Evolutionary conservation across 2,113 vertebrate species (phyloP).

Genomic region (Muscicapa adusta): DNA sequence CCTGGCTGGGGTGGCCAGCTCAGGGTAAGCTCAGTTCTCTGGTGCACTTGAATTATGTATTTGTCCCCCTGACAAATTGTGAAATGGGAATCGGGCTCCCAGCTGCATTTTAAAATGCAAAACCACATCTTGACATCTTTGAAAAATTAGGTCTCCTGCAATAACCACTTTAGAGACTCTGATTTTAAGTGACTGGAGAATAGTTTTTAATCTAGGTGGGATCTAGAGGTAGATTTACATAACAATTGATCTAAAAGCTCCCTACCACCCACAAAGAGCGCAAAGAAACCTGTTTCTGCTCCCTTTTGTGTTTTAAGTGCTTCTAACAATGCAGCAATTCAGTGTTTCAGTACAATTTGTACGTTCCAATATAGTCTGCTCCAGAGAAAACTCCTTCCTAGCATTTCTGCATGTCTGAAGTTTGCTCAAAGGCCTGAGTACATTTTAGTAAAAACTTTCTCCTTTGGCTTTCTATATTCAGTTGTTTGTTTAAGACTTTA

Average conservation of each 20-base stretch:
- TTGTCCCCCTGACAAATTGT: not conserved
- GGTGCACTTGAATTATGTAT: not conserved
- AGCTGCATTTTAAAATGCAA: not conserved
- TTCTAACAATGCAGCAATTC: slow-evolving; percentile 8
- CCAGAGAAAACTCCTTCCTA: not conserved
- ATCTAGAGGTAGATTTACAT: slow-evolving; percentile 33
- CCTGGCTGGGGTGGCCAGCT: not conserved
- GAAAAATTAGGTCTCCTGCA: not conserved
- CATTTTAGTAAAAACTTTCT: not conserved
- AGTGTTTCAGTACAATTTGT: slow-evolving; percentile 30
- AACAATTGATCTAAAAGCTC: slow-evolving; percentile 37
- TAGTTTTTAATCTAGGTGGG: slow-evolving; percentile 26
- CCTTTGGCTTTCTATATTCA: not conserved
- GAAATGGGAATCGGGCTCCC: not conserved
- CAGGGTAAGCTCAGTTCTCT: not conserved
- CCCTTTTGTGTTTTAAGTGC: slow-evolving; percentile 18
- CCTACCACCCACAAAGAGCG: not conserved
- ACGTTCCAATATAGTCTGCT: not conserved
- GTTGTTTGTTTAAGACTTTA: not conserved
- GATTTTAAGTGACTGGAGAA: slow-evolving; percentile 33
- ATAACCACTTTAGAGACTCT: not conserved
- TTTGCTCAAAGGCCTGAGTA: not conserved
- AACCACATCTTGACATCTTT: not conserved
- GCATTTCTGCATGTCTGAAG: not conserved
- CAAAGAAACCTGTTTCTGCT: slow-evolving; percentile 8